These are phyloP conservation scores for Dasypus novemcinctus DNA, from an alignment of 2,113 vertebrate genomes.

Conservation along the genomic window DNA sequence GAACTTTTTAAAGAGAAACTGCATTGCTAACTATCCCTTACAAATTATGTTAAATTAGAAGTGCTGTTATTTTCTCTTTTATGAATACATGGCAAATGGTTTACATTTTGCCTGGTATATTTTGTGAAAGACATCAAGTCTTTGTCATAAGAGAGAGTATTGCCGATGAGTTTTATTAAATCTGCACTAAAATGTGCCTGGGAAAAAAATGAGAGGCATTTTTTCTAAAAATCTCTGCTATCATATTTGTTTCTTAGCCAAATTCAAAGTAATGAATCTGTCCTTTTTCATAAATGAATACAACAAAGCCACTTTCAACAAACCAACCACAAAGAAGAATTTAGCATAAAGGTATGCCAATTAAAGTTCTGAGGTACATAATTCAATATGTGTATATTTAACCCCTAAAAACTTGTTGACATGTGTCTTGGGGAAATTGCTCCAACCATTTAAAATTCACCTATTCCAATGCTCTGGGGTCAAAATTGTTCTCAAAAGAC, in stretches of 20 bases:
- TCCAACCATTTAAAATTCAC: slow-evolving; percentile 5
- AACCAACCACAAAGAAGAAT: slow-evolving; percentile 40
- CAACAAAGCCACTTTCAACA: slow-evolving; percentile 6
- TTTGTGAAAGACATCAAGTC: slow-evolving; percentile 35
- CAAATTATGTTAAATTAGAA: not conserved
- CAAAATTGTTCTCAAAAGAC: not conserved
- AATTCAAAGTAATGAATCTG: slow-evolving; percentile 24
- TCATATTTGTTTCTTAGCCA: slow-evolving; percentile 43
- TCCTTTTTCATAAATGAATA: slow-evolving; percentile 35
- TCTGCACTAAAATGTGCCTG: not conserved
- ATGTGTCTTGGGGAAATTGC: slow-evolving; percentile 5
- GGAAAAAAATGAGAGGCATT: not conserved
- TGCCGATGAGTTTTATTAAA: slow-evolving; percentile 49
- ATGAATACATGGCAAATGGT: not conserved
- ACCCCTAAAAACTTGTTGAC: slow-evolving; percentile 34
- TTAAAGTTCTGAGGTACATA: not conserved
- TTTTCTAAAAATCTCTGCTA: slow-evolving; percentile 9
- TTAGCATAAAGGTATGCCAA: slow-evolving; percentile 47
- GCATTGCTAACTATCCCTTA: not conserved
- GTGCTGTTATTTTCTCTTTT: not conserved
- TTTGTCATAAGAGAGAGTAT: slow-evolving; percentile 19
- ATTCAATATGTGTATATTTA: not conserved
- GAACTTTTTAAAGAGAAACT: not conserved
- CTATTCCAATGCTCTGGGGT: not conserved
- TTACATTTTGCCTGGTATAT: not conserved